Base-by-base conservation (phyloP, 2,797 vertebrate genomes). In the Falco biarmicus region DNA sequence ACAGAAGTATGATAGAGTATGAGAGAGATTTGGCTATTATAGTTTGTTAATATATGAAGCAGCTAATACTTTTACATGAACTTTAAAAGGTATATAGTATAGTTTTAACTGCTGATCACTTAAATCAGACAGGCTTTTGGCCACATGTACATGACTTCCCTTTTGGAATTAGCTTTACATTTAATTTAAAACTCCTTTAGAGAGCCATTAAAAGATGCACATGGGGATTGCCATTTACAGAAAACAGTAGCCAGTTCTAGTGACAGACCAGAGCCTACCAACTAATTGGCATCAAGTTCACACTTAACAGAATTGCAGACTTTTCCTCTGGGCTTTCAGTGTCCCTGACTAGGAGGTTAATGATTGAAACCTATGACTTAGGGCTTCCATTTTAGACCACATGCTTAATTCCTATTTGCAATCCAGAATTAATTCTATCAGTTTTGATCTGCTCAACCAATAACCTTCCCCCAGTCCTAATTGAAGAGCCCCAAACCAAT, bases 31-130 rank as follows among this genome's bases (percentile, higher is more conserved):
- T 75, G 92, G 59, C 69, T 95, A 54, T 79, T 96, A 92, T 93
- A 96, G 84, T 91, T 96, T 97, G 89, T 93, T 95, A 91, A 82
- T 84, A 85, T 75, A 87, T 91, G 91, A 95, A 96, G 69, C 77
- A 91, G 50, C 64, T 90, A 89, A 95, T 95, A 91, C 82, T 96
- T 97, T 96, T 96, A 93, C 93, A 97, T 91, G 80, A 96, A 94
- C 48, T 77, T 83, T 93, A 95, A 92, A 87, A 95, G 84, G 53
- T 73, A 80, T 73, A 80, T 84, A 95, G 85, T 87, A 76, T 93
- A 95, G 90, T 95, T 94, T 89, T 96, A 96, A 95, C 53, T 95
- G 79, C 74, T 66, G 78, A 87, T 66, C 60, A 57, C 25, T 87
- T 83, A 84, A 89, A 59, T 83, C 75, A 91, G 65, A 48, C 31